Evolutionary conservation across 1,140 invertebrate genomes (phyloP), one percentile per base, ranked within the genome.

Genomic region (Cotesia glomerata): DNA sequence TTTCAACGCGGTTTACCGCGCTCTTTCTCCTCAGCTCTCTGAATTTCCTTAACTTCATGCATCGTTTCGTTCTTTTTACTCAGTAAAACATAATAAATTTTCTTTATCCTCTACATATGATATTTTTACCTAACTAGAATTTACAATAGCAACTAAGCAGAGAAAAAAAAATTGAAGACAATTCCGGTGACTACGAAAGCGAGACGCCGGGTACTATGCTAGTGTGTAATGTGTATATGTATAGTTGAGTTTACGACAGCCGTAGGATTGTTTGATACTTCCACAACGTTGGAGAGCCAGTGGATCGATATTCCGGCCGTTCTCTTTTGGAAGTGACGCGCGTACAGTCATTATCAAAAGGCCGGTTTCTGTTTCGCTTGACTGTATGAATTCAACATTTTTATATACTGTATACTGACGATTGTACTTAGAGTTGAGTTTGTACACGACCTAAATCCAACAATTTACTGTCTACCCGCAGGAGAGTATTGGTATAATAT

Each of bases 241-340:
- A 16, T 18, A 14, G 11, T 16, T 26, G 59, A 35, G 59, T 61
- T 45, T 39, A 64, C 35, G 7, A 14, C 13, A 18, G 13, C 16
- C 26, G 58, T 59, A 18, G 49, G 36, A 68, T 58, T 58, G 26
- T 39, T 68, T 16, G 18, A 68, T 58, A 52, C 45, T 54, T 54
- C 11, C 13, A 56, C 58, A 18, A 62, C 18, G 63, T 18, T 54
- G 35, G 49, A 34, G 64, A 66, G 64, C 71, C 56, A 70, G 64
- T 79, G 80, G 79, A 85, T 85, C 85, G 81, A 86, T 86, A 86
- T 78, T 79, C 77, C 80, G 82, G 80, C 76, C 81, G 79, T 81
- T 83, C 80, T 81, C 80, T 82, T 81, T 84, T 72, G 66, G 56
- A 76, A 67, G 13, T 39, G 70, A 73, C 58, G 59, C 71, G 56